Conservation (phyloP, 2,797 vertebrate species). For the Microtus obscurus region DNA sequence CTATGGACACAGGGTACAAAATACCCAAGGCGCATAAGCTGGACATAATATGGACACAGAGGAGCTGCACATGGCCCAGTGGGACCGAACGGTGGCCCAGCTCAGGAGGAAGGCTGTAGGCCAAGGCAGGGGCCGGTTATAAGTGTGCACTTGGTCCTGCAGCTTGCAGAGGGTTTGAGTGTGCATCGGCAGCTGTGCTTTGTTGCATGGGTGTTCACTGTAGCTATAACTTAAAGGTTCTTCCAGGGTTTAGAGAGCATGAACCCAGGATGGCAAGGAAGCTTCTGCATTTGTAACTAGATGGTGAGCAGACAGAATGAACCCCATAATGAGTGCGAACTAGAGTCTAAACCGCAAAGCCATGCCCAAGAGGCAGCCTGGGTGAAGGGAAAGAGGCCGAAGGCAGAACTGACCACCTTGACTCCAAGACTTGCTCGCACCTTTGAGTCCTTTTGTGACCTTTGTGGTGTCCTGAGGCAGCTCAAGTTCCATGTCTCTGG, state of each 20-base stretch:
- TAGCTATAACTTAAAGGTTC: neutral
- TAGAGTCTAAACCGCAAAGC: neutral
- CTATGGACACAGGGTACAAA: neutral
- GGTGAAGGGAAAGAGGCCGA: neutral
- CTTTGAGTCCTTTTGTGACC: neutral
- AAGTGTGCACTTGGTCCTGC: fast-evolving
- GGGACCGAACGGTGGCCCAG: neutral
- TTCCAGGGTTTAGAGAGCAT: neutral
- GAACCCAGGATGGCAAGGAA: neutral
- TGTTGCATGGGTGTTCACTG: neutral
- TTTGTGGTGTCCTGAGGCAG: too few species aligned
- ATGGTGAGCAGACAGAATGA: neutral
- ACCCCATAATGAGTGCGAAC: neutral
- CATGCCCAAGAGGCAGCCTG: neutral
- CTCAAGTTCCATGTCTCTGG: neutral
- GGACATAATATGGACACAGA: neutral
- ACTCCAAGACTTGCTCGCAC: neutral
- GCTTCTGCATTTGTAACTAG: neutral
- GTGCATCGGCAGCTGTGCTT: neutral
- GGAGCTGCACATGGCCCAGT: too few species aligned
- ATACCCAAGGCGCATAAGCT: neutral
- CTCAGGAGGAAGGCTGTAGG: neutral
- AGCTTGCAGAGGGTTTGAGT: neutral
- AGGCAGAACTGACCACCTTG: neutral
- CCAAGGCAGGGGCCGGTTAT: neutral